Base-by-base conservation (phyloP, 2,888 invertebrate genomes). In the Eudasyphora cyanicolor region DNA sequence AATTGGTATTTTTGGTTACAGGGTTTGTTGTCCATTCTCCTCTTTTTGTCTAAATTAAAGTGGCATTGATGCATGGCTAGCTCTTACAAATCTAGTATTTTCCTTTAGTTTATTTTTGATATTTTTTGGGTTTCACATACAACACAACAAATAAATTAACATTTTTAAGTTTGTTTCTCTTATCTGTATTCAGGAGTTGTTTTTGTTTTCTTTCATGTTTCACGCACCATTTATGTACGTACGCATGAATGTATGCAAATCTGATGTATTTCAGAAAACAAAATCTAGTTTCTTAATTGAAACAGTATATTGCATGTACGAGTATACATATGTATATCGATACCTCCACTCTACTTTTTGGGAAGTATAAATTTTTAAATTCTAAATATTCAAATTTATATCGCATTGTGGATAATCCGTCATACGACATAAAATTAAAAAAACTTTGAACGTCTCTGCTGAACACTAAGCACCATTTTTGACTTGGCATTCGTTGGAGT, bases 41-140 rank as follows among this genome's bases (percentile, higher is more conserved):
- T 51, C n/a, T 5, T 69, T 74, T 75, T 62, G 8, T 73, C 57
- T 80, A 77, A 84, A 81, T 79, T 81, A 84, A 64, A 81, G 84
- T 84, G 78, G 84, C 84, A 84, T 84, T 84, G 81, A 73, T 84
- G 84, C 84, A 81, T 81, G 81, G 84, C 81, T 81, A 84, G 84
- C 84, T 84, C 81, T 84, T 84, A 84, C 60, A 76, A 76, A 69
- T 76, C 84, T 84, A 84, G 57, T 38, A 62, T 35, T 7, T 35
- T 67, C 54, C 19, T 32, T 64, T 29, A 10, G 24, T 60, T 60
- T 60, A n/a, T n/a, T 67, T 27, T 24, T 42, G 54, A 64, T 64
- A 73, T 24, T 79, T 64, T 51, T 38, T 62, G 10, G 60, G 2
- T 19, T 62, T 74, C 80, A 84, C 84, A 84, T 84, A 84, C 81